These are phyloP conservation scores for Clangula hyemalis DNA, from an alignment of 2,797 vertebrate genomes.

Conservation along the genomic window DNA sequence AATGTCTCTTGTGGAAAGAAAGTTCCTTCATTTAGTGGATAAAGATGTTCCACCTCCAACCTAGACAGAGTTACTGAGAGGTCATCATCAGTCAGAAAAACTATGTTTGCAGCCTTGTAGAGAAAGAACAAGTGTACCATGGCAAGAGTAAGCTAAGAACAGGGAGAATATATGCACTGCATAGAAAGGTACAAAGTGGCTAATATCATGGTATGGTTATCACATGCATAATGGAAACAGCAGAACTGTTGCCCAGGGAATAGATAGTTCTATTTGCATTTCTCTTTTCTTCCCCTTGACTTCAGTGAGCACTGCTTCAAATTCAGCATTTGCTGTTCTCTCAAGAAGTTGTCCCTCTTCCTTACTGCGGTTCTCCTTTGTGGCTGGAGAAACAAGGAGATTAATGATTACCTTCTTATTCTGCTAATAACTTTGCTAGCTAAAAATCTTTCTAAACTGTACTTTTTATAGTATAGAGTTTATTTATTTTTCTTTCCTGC, in stretches of 20 bases:
- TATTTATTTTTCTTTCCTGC: neutral
- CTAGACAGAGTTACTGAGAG: neutral
- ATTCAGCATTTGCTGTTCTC: neutral
- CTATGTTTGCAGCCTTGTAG: neutral
- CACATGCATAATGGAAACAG: fast-evolving
- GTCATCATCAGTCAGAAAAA: neutral
- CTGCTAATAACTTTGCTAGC: neutral
- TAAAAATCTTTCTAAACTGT: neutral
- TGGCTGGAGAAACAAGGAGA: neutral
- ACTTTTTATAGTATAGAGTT: neutral
- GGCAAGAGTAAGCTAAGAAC: fast-evolving
- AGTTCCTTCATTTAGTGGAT: conserved; percentile 42
- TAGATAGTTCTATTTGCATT: neutral
- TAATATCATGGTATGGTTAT: fast-evolving
- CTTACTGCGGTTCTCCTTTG: neutral
- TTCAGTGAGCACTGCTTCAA: neutral
- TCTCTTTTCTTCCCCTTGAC: neutral
- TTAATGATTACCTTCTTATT: neutral
- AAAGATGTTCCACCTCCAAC: conserved; percentile 55
- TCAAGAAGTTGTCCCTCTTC: neutral
- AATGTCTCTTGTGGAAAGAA: conserved; percentile 2
- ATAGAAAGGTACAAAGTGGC: neutral
- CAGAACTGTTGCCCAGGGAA: neutral
- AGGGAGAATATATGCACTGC: fast-evolving
- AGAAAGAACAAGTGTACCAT: neutral